Evolutionary conservation across 2,113 vertebrate genomes (phyloP).

Genomic region (Sorex araneus): DNA sequence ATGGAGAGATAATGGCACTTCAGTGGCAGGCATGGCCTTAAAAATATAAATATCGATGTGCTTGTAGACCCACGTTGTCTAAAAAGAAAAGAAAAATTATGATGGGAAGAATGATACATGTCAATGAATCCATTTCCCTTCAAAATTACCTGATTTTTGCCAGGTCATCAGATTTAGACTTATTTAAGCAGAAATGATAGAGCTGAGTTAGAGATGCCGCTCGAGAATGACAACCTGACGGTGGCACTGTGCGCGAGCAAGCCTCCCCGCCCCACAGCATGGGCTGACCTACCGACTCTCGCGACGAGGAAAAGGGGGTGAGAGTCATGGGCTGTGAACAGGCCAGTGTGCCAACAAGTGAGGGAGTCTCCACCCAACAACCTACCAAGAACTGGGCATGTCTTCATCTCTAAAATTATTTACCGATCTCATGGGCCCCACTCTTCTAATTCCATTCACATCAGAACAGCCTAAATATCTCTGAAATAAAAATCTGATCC

Average conservation of each 20-base stretch:
- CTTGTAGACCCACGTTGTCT: too few relatives aligned
- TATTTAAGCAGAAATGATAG: background rate
- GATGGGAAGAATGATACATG: background rate
- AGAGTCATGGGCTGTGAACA: background rate
- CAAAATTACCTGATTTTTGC: conserved; percentile 43
- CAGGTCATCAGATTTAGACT: background rate
- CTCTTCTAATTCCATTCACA: too few relatives aligned
- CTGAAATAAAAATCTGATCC: too few relatives aligned
- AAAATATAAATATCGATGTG: too few relatives aligned
- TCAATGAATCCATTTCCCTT: conserved; percentile 36
- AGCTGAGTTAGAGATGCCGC: background rate
- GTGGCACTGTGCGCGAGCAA: background rate
- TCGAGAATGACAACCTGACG: background rate
- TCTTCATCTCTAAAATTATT: too few relatives aligned
- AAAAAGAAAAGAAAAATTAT: too few relatives aligned
- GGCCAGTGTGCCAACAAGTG: background rate
- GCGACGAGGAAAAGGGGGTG: background rate
- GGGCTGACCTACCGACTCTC: background rate
- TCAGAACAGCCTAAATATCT: too few relatives aligned
- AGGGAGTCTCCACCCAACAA: background rate
- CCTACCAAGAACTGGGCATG: background rate
- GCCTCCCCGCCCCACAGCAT: too few relatives aligned
- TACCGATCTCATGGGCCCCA: too few relatives aligned
- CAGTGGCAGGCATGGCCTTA: too few relatives aligned
- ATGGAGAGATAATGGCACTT: too few relatives aligned